phyloP scores from a whole-genome alignment of 2,113 vertebrate species.

The Xenotilapia longispinis region DNA sequence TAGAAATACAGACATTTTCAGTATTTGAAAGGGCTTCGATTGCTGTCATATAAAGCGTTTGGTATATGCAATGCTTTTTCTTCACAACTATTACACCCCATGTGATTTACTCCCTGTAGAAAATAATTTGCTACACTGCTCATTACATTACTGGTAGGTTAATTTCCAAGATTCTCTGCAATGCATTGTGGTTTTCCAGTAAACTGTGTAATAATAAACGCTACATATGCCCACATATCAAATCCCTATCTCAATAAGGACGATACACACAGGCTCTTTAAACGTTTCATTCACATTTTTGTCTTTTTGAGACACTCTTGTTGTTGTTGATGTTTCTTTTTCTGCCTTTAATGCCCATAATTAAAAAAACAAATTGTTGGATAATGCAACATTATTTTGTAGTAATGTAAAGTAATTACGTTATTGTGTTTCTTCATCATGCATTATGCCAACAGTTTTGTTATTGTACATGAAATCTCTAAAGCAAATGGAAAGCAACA shows the following conservation, averaged over 20 bases:
- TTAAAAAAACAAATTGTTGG: neutral
- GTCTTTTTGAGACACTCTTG: neutral
- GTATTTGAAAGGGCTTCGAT: neutral
- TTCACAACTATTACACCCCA: neutral
- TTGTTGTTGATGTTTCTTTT: neutral
- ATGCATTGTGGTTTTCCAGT: neutral
- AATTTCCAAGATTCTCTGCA: neutral
- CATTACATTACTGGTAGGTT: neutral
- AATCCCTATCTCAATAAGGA: neutral
- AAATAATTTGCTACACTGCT: neutral
- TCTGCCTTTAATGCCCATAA: neutral
- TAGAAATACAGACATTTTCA: neutral
- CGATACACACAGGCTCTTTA: neutral
- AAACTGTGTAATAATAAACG: neutral
- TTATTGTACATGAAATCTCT: neutral
- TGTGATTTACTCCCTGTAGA: neutral
- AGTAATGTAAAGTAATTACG: neutral
- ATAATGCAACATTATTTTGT: neutral
- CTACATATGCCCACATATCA: neutral
- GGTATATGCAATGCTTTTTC: neutral
- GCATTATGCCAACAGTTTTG: neutral
- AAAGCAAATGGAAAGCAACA: neutral
- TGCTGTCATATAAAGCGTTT: neutral
- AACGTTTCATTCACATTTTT: neutral
- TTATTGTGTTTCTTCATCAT: neutral